These are phyloP conservation scores for Puffinus mauretanicus DNA, from an alignment of 2,113 vertebrate genomes.

Conservation along the genomic window DNA sequence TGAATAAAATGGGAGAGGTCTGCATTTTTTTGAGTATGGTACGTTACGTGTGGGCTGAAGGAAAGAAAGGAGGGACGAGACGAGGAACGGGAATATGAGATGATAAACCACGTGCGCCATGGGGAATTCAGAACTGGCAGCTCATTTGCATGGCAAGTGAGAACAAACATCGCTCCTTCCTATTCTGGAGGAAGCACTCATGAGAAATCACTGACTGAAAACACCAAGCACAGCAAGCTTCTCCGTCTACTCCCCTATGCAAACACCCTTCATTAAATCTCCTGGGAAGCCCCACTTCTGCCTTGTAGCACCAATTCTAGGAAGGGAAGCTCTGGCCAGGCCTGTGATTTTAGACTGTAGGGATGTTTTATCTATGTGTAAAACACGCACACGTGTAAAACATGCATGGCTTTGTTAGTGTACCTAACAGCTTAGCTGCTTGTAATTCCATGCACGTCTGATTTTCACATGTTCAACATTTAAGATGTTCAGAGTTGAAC, in stretches of 20 bases:
- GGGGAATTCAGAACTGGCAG: not conserved
- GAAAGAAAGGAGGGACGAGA: not conserved
- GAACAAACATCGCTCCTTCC: not conserved
- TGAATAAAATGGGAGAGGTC: not conserved
- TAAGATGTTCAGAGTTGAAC: not conserved
- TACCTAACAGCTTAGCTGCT: not conserved
- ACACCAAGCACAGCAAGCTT: not conserved
- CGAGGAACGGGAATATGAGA: not conserved
- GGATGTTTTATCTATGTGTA: not conserved
- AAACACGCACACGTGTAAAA: fast-evolving
- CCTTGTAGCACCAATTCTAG: fast-evolving
- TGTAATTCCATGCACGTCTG: not conserved
- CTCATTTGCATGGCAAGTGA: not conserved
- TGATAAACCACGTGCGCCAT: not conserved
- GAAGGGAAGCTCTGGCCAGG: not conserved
- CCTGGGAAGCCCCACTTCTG: not conserved
- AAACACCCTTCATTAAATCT: not conserved
- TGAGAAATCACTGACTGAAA: not conserved
- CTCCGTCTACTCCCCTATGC: not conserved
- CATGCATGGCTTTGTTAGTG: fast-evolving
- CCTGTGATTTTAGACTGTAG: not conserved
- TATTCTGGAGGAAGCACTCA: not conserved
- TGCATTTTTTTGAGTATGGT: fast-evolving
- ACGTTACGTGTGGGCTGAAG: not conserved
- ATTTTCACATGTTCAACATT: not conserved